phyloP scores from a whole-genome alignment of 2,888 invertebrate genomes.

The Morpho helenor region DNA sequence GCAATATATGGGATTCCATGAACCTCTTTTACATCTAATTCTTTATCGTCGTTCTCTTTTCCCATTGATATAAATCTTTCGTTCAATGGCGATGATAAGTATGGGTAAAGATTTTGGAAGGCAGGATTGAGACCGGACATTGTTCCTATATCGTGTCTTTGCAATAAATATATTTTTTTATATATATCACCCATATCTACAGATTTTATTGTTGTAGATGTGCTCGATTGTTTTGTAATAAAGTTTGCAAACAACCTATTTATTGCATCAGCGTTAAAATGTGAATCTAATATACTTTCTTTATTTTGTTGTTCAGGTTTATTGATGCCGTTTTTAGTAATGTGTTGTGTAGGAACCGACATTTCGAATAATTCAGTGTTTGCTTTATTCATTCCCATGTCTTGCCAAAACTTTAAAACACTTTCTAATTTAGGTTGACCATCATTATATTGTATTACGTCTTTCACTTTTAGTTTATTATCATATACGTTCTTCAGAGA shows the following conservation, averaged over 20 bases:
- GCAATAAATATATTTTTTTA: conserved; percentile 1
- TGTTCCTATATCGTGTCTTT: not conserved
- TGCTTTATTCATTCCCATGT: conserved; percentile 10
- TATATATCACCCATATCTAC: not conserved
- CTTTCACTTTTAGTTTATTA: conserved; percentile 18
- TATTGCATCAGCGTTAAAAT: conserved; percentile 6
- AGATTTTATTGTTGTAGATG: conserved; percentile 4
- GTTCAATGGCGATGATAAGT: not conserved
- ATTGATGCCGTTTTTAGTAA: not conserved
- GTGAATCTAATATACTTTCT: conserved; percentile 5
- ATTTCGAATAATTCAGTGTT: not conserved
- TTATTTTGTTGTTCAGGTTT: conserved; percentile 16
- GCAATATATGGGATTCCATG: not conserved
- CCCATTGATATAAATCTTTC: not conserved
- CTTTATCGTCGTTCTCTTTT: not conserved
- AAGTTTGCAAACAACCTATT: conserved; percentile 14
- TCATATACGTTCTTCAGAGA: conserved; percentile 4
- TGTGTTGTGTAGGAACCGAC: not conserved
- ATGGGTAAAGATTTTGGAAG: not conserved
- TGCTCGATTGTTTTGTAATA: conserved; percentile 1
- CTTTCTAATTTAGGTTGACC: conserved; percentile 33
- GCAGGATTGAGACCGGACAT: not conserved
- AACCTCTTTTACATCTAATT: not conserved
- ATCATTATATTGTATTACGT: conserved; percentile 18
- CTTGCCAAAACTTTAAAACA: conserved; percentile 36